Evolutionary conservation across 2,113 vertebrate genomes (phyloP), one percentile per base, ranked within the genome.

Genomic region (Megaleporinus macrocephalus): DNA sequence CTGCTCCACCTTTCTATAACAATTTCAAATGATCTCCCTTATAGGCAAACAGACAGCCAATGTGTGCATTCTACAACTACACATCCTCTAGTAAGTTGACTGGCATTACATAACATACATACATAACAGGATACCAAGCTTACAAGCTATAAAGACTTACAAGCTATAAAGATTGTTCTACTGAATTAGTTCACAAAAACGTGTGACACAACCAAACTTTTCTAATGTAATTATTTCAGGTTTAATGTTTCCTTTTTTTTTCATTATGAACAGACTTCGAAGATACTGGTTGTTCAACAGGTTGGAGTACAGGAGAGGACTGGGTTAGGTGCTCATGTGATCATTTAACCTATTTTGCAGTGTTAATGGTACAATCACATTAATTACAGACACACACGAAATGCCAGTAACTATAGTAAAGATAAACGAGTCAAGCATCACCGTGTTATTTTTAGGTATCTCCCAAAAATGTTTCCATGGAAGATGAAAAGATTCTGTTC

Each of bases 331-430:
- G 82, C 27, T 41, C 1, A 29, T 83, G 76, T 57, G 16, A 78
- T 66, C 82, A 73, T 26, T 22, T 83, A 27, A 55, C 76, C 22
- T 78, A 73, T 49, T 73, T 79, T 33, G 59, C 76, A 27, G n/a
- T 83, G 24, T 59, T 79, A 36, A 12, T 79, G 76, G 76, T 73
- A 74, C n/a, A 12, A 53, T 4, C 11, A 7, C 18, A 66, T 30
- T 30, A 1, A 18, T 33, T 33, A 7, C 29, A 33, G 12, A 24
- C 29, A 33, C 63, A 33, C 63, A 33, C 27, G 29, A 29, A 63
- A 63, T 59, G n/a, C 1, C 55, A n/a, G 55, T 22, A 66, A 15
- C 4, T 30, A 1, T 26, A 65, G 16, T 12, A 66, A 30, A 20
- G 27, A 13, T 63, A n/a, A 24, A 27, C 7, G 4, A 29, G 10